Base-by-base conservation (phyloP, 2,888 invertebrate genomes). In the Perizoma flavofasciatum region DNA sequence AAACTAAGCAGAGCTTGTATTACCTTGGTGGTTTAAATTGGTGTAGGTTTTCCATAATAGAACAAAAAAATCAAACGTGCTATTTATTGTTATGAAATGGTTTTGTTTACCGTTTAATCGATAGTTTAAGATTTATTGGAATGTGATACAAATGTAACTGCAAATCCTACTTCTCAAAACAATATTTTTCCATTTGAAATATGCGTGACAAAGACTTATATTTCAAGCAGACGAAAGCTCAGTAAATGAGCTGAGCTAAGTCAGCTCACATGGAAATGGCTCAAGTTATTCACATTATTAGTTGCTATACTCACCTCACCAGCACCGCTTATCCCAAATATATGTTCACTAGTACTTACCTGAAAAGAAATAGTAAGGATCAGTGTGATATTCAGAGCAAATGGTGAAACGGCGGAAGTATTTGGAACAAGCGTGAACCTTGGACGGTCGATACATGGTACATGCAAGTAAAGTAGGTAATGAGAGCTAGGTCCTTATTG, bases 271-370 rank as follows among this genome's bases (percentile, higher is more conserved):
- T 55, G 52, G 60, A 70, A 67, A 69, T 56, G 56, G 44, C 52
- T 44, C 43, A 53, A 61, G 47, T 60, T 69, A 65, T 68, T 62
- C 55, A 57, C 46, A 58, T 37, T 35, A 35, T 54, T 71, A 78
- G 73, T 73, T 77, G 75, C 76, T 75, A 76, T 69, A 74, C 74
- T 70, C 59, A 76, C 79, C 74, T 70, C 59, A 76, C 79, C 67
- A 55, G 55, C 50, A 66, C 59, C 63, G 71, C 67, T 45, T 39
- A 61, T 49, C 3, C 50, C 47, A 57, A 58, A 60, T 54, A 59
- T 60, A 49, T 39, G 56, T 60, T 61, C 54, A 55, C 59, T 22
- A 61, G 62, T 62, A 77, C 84, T 82, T 84, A 84, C 84, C 84
- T 84, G 82, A 9, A 50, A 78, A 82, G 55, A 65, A 72, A 72